A percentile compares a stretch with the other conserved stretches of the same genome.
phyloP scores from a whole-genome alignment of 2,113 vertebrate genomes.

The Gracilinanus agilis region DNA sequence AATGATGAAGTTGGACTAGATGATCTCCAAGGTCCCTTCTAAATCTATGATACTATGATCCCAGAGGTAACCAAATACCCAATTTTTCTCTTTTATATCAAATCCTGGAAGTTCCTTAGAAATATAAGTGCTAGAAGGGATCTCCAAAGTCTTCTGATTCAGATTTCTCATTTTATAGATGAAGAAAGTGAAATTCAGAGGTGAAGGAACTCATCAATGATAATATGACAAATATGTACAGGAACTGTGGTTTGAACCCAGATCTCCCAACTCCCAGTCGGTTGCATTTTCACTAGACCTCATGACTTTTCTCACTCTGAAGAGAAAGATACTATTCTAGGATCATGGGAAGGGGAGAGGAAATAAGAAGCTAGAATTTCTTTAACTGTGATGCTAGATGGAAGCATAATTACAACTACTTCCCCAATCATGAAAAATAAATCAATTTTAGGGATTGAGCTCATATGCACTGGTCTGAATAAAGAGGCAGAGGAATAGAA shows the following conservation, averaged over 20 bases:
- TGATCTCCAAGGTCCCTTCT: too few species aligned
- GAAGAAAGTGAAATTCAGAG: not conserved
- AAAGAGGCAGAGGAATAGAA: not conserved
- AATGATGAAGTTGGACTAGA: not conserved
- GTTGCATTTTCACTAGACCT: not conserved
- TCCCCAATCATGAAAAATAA: not conserved
- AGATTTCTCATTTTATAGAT: not conserved
- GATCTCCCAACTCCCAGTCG: not conserved
- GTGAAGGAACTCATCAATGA: not conserved
- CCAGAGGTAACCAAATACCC: not conserved
- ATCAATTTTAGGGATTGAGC: not conserved
- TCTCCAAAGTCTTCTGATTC: not conserved
- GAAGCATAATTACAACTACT: not conserved
- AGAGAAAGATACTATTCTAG: not conserved
- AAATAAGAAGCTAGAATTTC: not conserved
- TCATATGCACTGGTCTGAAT: not conserved
- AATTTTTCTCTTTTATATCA: not conserved
- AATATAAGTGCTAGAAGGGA: not conserved
- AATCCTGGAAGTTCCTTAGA: not conserved
- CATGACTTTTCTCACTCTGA: not conserved
- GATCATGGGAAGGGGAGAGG: not conserved
- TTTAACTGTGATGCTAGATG: not conserved
- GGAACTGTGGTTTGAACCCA: not conserved
- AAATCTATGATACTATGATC: too few species aligned
- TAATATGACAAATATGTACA: not conserved